phyloP scores from a whole-genome alignment of 2,113 vertebrate species.

The Hippocampus zosterae region DNA sequence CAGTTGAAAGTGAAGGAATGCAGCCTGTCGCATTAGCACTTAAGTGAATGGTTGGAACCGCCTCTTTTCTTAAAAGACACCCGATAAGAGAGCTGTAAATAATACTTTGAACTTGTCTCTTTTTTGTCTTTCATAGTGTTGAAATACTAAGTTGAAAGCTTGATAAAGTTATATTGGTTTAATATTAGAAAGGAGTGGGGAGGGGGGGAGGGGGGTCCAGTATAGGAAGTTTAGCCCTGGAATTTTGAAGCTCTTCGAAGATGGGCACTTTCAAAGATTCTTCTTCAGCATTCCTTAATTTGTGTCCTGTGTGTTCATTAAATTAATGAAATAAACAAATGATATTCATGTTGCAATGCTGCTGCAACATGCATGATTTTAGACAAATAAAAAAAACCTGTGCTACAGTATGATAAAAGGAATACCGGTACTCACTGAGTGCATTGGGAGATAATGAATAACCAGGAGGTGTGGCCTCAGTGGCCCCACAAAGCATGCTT shows the following conservation, averaged over 20 bases:
- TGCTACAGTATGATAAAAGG: background rate
- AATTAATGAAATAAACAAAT: background rate
- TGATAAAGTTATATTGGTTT: background rate
- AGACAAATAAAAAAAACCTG: too few species aligned
- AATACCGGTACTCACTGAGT: too few species aligned
- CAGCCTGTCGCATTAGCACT: conserved; percentile 21
- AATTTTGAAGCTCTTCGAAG: background rate
- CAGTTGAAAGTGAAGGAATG: conserved; percentile 24
- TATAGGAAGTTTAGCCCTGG: background rate
- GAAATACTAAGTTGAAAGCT: background rate
- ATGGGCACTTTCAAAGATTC: background rate
- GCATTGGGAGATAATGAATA: background rate
- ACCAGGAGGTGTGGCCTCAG: background rate
- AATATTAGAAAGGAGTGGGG: background rate
- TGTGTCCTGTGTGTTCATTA: background rate
- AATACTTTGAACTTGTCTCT: background rate
- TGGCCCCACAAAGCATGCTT: background rate
- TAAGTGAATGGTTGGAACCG: background rate
- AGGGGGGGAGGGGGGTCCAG: too few species aligned
- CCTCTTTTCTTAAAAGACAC: background rate
- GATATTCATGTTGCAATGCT: background rate
- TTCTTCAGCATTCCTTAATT: background rate
- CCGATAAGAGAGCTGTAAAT: background rate
- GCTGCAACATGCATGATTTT: background rate
- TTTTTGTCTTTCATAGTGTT: background rate